These are phyloP conservation scores for Grammomys dolichurus DNA, from an alignment of 2,113 vertebrate genomes.

Conservation along the genomic window DNA sequence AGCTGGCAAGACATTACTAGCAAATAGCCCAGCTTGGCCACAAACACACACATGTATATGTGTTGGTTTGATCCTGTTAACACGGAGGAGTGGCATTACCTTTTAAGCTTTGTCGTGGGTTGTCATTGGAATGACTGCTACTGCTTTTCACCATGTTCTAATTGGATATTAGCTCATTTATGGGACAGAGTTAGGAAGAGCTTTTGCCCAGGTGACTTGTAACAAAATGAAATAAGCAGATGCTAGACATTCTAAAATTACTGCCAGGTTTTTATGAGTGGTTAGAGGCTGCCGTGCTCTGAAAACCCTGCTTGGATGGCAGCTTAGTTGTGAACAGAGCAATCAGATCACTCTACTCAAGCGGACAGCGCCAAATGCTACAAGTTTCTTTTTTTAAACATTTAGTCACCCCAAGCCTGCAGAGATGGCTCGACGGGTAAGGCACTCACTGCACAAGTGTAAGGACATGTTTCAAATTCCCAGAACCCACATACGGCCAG, in stretches of 20 bases:
- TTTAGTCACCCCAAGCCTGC: not conserved
- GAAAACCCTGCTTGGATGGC: constrained; percentile 54
- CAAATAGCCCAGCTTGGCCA: constrained; percentile 44
- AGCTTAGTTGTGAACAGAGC: constrained; percentile 52
- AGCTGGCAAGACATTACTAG: constrained; percentile 61
- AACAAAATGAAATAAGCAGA: constrained; percentile 73
- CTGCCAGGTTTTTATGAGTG: constrained; percentile 73
- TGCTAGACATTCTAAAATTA: constrained; percentile 67
- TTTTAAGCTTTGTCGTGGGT: constrained; percentile 5
- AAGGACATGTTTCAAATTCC: not conserved
- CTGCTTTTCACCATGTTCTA: constrained; percentile 50
- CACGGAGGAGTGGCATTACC: not conserved
- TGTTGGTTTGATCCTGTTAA: constrained; percentile 54
- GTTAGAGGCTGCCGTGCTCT: constrained; percentile 57
- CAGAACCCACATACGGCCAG: not conserved
- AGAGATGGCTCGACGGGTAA: not conserved
- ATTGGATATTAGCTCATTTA: constrained; percentile 63
- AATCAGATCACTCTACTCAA: constrained; percentile 38
- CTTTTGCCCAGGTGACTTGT: constrained; percentile 76
- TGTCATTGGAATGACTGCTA: not conserved
- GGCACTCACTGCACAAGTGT: not conserved
- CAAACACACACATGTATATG: not conserved
- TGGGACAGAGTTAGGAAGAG: constrained; percentile 61
- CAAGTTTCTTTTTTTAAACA: constrained; percentile 36
- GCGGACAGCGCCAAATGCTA: not conserved